Evolutionary conservation across 2,888 invertebrate genomes (phyloP), one percentile per base, ranked within the genome.

Genomic region (Microctonus aethiopoides): DNA sequence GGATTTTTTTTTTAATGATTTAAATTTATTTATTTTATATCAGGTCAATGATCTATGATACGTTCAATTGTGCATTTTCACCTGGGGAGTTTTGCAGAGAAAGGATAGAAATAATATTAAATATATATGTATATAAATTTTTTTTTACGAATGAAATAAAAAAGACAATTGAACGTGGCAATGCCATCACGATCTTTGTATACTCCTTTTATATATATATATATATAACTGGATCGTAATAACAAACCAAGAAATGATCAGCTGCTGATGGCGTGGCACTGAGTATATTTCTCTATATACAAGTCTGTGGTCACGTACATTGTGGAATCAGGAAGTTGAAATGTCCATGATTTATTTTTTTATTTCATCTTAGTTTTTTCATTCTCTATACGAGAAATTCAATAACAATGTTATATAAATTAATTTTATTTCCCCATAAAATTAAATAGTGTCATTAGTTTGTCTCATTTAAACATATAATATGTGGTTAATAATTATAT

Each of bases 241-340:
- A 72, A 74, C 65, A 67, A 74, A 72, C 72, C 68, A 57, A 71
- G 29, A 72, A 60, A 65, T 65, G 73, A 75, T 75, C 72, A 72
- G 73, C 63, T 72, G 74, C 51, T 65, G 67, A 46, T 46, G 56
- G 39, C 22, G 39, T 36, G 62, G 54, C 11, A 68, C 74, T 74
- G 39, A 0, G n/a, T 39, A n/a, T 2, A n/a, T 39, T 39, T n/a
- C n/a, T 36, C 36, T 36, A 36, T 36, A 9, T 46, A 74, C 75
- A 73, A 74, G 71, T 77, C 77, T 76, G 76, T 64, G 75, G 76
- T 79, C 75, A 74, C 72, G 74, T 70, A 67, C 73, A 73, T 71
- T 69, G 73, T 72, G 65, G 69, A 67, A 72, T 71, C 63, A 71
- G 71, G 57, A 46, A 63, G 29, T 51, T 52, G 32, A 46, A 46